These are phyloP conservation scores for Congeria kusceri DNA, from an alignment of 2,888 invertebrate genomes.

Conservation along the genomic window DNA sequence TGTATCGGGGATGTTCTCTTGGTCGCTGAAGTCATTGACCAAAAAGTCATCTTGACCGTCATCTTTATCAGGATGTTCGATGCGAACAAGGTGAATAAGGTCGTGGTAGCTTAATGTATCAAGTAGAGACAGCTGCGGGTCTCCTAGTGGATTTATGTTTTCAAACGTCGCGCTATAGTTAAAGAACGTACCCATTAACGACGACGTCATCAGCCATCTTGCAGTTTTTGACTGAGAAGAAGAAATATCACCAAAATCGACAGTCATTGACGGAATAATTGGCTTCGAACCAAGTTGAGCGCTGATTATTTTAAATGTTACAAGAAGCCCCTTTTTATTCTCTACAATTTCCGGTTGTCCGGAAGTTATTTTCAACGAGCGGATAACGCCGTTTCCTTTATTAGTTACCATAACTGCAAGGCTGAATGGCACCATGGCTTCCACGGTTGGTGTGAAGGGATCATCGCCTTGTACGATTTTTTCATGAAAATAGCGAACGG, in stretches of 20 bases:
- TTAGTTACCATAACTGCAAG: slow-evolving; percentile 70
- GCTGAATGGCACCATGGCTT: slow-evolving; percentile 69
- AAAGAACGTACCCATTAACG: slow-evolving; percentile 69
- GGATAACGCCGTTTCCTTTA: slow-evolving; percentile 68
- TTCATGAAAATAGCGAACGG: slow-evolving; percentile 73
- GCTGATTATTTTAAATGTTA: slow-evolving; percentile 70
- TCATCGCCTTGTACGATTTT: slow-evolving; percentile 73
- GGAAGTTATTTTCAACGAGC: slow-evolving; percentile 67
- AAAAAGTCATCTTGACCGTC: slow-evolving; percentile 64
- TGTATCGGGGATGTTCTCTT: slow-evolving; percentile 58
- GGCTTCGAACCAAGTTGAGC: slow-evolving; percentile 57
- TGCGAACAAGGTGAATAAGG: slow-evolving; percentile 63
- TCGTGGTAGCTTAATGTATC: slow-evolving; percentile 59
- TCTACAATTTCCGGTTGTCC: slow-evolving; percentile 76
- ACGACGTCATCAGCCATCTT: slow-evolving; percentile 68
- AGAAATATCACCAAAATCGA: slow-evolving; percentile 71
- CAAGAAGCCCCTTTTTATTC: slow-evolving; percentile 72
- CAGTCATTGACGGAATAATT: slow-evolving; percentile 65
- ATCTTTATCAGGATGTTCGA: slow-evolving; percentile 28
- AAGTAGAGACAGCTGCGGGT: slow-evolving; percentile 70
- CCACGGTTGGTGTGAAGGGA: slow-evolving; percentile 65
- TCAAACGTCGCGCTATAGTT: slow-evolving; percentile 74
- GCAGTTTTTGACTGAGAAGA: slow-evolving; percentile 65
- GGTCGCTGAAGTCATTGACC: slow-evolving; percentile 62
- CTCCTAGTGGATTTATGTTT: slow-evolving; percentile 74